Percentiles rank a stretch among this genome's conserved stretches.
These are phyloP conservation scores for Drosophila lacteicornis DNA, from an alignment of 1,140 invertebrate genomes.

Conservation along the genomic window DNA sequence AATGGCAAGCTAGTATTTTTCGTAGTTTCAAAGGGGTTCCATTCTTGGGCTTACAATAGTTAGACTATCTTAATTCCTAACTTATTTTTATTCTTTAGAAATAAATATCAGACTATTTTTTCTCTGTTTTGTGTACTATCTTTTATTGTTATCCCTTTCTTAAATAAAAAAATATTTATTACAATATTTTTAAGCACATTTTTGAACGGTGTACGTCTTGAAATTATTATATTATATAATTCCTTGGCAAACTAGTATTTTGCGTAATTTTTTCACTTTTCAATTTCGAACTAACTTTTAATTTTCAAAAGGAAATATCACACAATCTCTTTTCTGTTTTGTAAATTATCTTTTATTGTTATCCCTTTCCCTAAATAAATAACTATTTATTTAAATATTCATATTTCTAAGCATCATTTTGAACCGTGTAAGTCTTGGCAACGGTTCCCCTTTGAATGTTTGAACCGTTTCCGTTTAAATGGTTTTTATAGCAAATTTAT, in stretches of 20 bases:
- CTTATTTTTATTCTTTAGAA: background rate
- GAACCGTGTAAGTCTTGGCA: slow-evolving; percentile 55
- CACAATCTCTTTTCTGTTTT: background rate
- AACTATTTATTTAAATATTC: too few relatives aligned
- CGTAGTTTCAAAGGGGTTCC: too few relatives aligned
- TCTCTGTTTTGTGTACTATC: background rate
- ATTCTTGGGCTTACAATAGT: too few relatives aligned
- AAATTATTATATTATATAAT: background rate
- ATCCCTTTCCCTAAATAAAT: background rate
- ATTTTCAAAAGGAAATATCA: background rate
- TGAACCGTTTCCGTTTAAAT: slow-evolving; percentile 82
- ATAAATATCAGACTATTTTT: background rate
- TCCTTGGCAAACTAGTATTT: background rate
- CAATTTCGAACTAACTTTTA: background rate
- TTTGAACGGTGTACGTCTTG: too few relatives aligned
- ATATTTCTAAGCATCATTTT: background rate
- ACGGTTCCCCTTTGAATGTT: slow-evolving; percentile 72
- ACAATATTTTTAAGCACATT: too few relatives aligned
- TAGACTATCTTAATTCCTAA: too few relatives aligned
- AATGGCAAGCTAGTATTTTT: background rate
- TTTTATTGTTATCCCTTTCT: background rate
- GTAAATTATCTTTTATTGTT: background rate
- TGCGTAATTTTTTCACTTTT: too few relatives aligned
- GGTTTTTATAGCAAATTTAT: slow-evolving; percentile 83
- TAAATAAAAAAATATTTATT: too few relatives aligned